These are phyloP conservation scores for Notolabrus celidotus DNA, from an alignment of 2,797 vertebrate species.

Conservation along the genomic window DNA sequence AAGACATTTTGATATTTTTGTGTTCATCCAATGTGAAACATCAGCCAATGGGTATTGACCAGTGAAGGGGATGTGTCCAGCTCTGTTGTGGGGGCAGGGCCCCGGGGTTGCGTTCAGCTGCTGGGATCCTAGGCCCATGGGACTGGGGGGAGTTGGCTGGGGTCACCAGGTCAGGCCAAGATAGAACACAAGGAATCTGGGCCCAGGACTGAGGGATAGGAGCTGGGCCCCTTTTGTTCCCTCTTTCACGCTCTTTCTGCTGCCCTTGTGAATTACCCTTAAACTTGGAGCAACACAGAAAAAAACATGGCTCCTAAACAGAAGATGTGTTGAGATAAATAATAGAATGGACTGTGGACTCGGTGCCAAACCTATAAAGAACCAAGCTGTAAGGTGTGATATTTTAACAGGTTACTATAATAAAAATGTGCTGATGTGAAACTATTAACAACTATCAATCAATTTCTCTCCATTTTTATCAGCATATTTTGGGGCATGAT, in stretches of 20 bases:
- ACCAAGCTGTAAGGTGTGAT: no score
- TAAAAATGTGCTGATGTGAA: no score
- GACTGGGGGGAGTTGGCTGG: conserved; percentile 75
- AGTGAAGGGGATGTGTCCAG: conserved; percentile 70
- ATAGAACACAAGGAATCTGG: conserved; percentile 84
- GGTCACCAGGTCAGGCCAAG: conserved; percentile 80
- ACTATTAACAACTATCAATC: no score
- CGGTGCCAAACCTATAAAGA: background rate
- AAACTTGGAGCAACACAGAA: conserved; percentile 61
- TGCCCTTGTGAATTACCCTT: conserved; percentile 60
- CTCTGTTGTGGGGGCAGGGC: conserved; percentile 71
- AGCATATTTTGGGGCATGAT: no score
- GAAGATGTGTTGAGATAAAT: background rate
- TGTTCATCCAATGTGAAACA: conserved; percentile 78
- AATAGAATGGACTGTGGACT: background rate
- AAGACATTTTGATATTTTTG: conserved; percentile 74
- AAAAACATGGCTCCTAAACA: conserved; percentile 32
- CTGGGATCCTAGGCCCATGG: conserved; percentile 79
- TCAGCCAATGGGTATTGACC: conserved; percentile 80
- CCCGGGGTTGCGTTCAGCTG: conserved; percentile 78
- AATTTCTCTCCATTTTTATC: no score
- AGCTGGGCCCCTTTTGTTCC: conserved; percentile 77
- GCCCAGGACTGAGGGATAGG: conserved; percentile 68
- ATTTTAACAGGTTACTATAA: no score
- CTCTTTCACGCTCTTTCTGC: conserved; percentile 51